Percentiles rank a stretch among this genome's conserved stretches.
phyloP scores from a whole-genome alignment of 2,888 invertebrate species.

The Furcula furcula region DNA sequence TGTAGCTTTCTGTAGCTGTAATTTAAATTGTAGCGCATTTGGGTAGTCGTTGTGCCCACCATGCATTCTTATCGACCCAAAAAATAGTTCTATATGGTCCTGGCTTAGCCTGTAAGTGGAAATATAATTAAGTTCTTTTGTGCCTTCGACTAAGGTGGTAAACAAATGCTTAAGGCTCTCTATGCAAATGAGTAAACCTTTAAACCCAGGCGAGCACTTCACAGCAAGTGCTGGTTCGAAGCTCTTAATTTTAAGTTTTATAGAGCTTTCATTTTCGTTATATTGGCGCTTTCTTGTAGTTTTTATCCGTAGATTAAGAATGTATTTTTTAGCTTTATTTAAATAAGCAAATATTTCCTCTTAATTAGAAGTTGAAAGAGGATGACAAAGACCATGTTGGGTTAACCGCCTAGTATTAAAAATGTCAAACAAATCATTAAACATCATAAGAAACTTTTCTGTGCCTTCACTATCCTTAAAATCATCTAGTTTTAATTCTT shows the following conservation, averaged over 20 bases:
- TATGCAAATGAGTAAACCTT: conserved; percentile 14
- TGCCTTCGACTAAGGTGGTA: too few species aligned
- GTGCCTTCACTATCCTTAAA: conserved; percentile 14
- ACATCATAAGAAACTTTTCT: conserved; percentile 11
- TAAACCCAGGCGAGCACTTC: conserved; percentile 10
- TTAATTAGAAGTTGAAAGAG: not conserved
- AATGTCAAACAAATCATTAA: conserved; percentile 20
- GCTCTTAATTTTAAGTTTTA: not conserved
- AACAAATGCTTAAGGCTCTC: conserved; percentile 2
- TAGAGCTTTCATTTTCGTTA: not conserved
- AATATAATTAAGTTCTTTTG: too few species aligned
- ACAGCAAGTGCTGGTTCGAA: not conserved
- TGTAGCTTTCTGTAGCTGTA: too few species aligned
- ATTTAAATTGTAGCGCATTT: too few species aligned
- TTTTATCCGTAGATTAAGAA: not conserved
- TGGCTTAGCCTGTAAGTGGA: too few species aligned
- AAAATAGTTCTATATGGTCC: too few species aligned
- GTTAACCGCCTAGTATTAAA: conserved; percentile 14
- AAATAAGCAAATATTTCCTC: conserved; percentile 1
- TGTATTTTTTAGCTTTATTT: conserved; percentile 5
- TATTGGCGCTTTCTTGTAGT: not conserved
- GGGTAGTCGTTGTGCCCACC: too few species aligned
- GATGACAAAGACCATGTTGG: not conserved
- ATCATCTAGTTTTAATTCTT: conserved; percentile 9
- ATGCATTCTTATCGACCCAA: too few species aligned